Percentiles rank a stretch among this genome's conserved stretches.
Conservation (phyloP, 2,797 vertebrate genomes). For the Centropyge bicolor region DNA sequence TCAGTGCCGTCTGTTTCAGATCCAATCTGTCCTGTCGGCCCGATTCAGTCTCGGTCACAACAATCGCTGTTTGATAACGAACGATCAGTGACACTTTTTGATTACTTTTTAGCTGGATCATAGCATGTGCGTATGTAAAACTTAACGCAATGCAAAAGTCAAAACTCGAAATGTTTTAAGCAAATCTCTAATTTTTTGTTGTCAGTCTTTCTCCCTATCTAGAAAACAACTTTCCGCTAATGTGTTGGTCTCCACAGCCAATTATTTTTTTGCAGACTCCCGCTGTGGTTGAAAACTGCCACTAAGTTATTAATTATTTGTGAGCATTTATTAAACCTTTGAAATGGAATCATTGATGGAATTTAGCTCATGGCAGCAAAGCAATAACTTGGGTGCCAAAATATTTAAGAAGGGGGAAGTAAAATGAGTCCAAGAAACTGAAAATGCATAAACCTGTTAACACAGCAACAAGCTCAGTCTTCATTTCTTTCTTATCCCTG, state of each 20-base stretch:
- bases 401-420: neutral
- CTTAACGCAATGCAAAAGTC: neutral
- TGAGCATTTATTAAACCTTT: conserved; percentile 6
- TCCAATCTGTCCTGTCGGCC: conserved; percentile 3
- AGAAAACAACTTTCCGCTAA: neutral
- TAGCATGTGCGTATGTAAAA: neutral
- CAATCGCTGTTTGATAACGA: conserved; percentile 18
- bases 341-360: conserved; percentile 38
- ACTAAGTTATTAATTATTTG: conserved; percentile 37
- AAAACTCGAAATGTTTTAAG: neutral
- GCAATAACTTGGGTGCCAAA: conserved; percentile 8
- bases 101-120: neutral
- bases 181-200: neutral
- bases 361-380: conserved; percentile 14
- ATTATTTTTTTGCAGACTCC: conserved; percentile 6
- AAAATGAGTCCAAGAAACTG: neutral
- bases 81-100: neutral
- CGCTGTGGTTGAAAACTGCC: conserved; percentile 6
- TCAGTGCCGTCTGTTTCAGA: conserved; percentile 38
- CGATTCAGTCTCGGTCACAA: neutral
- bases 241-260: neutral
- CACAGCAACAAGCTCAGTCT: neutral
- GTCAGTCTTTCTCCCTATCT: neutral
- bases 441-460: neutral
- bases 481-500: neutral